Conservation (phyloP, 2,113 vertebrate species). For the Anhinga anhinga region DNA sequence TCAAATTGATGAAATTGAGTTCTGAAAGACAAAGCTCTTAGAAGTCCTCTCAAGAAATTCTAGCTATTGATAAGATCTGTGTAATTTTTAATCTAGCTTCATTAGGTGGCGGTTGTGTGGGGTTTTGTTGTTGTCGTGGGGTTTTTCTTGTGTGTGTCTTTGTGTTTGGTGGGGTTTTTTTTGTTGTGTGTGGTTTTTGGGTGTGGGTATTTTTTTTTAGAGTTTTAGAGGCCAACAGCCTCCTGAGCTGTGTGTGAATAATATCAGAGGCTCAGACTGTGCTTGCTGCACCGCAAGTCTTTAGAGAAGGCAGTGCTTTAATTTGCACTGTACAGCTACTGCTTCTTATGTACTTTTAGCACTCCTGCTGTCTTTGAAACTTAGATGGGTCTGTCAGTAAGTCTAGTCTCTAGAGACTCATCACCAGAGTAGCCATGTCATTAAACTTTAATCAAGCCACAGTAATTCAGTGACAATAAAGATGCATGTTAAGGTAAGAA, state of each 20-base stretch:
- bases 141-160: neutral
- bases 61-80: neutral
- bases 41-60: neutral
- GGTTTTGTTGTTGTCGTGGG: neutral
- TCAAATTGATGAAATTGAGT: neutral
- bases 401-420: neutral
- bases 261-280: neutral
- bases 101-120: too few species aligned
- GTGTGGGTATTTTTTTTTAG: neutral
- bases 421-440: neutral
- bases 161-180: neutral
- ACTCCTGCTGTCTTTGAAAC: neutral
- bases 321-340: neutral
- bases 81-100: neutral
- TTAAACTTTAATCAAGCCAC: constrained; percentile 21
- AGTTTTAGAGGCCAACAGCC: neutral
- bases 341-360: neutral
- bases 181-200: too few species aligned
- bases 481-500: neutral
- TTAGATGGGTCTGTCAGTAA: neutral
- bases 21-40: neutral
- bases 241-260: neutral
- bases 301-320: neutral
- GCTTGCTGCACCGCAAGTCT: neutral
- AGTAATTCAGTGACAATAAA: neutral